phyloP scores from a whole-genome alignment of 2,113 vertebrate genomes.

The Ivindomyrus marchei region DNA sequence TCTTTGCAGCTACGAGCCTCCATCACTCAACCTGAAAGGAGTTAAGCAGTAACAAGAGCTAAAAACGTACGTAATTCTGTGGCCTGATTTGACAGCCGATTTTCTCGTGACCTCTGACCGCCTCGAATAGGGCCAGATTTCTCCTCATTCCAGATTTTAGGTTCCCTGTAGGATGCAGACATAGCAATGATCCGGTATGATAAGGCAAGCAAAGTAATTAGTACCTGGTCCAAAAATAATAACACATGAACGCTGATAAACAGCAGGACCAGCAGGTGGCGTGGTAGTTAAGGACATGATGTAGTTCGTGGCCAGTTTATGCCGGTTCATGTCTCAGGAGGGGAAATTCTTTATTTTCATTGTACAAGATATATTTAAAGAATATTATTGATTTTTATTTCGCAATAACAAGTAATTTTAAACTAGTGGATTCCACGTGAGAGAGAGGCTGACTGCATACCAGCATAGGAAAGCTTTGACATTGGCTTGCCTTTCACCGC shows the following conservation, averaged over 20 bases:
- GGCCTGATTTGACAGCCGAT: neutral
- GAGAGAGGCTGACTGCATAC: neutral
- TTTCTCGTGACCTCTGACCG: neutral
- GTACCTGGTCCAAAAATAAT: neutral
- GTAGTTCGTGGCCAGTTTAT: neutral
- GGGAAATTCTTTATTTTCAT: neutral
- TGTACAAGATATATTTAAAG: neutral
- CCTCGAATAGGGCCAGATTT: neutral
- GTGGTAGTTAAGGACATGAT: neutral
- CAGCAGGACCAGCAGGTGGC: neutral
- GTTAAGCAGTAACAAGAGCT: neutral
- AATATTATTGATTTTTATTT: neutral
- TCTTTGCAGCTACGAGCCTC: neutral
- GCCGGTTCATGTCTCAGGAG: neutral
- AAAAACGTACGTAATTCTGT: neutral
- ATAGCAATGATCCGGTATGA: neutral
- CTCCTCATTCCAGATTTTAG: neutral
- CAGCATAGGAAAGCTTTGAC: conserved; percentile 8
- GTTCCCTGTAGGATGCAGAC: neutral
- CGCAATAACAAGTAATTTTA: neutral
- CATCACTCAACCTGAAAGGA: neutral
- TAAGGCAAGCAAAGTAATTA: neutral
- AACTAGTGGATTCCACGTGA: neutral
- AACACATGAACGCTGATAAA: neutral
- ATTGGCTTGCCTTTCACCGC: conserved; percentile 21